Evolutionary conservation across 2,797 vertebrate genomes (phyloP).

Genomic region (Enteromius thamalakanensis): DNA sequence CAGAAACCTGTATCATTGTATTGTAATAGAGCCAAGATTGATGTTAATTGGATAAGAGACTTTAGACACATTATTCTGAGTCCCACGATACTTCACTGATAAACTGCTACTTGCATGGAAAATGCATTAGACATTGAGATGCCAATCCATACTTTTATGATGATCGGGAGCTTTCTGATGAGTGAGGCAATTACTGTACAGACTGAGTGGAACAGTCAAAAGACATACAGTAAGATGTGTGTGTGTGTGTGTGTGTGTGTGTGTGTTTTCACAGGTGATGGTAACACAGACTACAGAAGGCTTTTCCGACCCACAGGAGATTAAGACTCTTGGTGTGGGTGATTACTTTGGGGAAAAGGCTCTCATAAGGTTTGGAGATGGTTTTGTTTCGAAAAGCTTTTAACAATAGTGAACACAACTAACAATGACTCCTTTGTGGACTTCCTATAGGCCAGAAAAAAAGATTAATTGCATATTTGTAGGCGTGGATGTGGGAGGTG

Average conservation of each 20-base stretch:
- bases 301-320: slow-evolving; percentile 76
- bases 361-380: slow-evolving; percentile 77
- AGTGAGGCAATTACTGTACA: not conserved
- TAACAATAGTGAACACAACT: slow-evolving; percentile 23
- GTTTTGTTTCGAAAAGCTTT: not conserved
- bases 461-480: not conserved
- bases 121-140: not conserved
- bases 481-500: slow-evolving; percentile 38
- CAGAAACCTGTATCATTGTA: not conserved
- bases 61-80: not conserved
- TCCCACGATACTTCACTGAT: not conserved
- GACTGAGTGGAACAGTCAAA: not conserved
- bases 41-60: not conserved
- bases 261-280: slow-evolving; percentile 68
- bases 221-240: not conserved
- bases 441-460: not conserved
- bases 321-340: slow-evolving; percentile 79
- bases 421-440: slow-evolving; percentile 3
- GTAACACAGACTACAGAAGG: slow-evolving; percentile 82
- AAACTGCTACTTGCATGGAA: slow-evolving; percentile 2
- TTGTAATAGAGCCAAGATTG: not conserved
- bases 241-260: not conserved
- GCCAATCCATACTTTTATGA: not conserved
- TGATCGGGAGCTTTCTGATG: not conserved
- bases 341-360: slow-evolving; percentile 85